Conservation (phyloP, 2,113 vertebrate genomes). For the Piliocolobus tephrosceles region DNA sequence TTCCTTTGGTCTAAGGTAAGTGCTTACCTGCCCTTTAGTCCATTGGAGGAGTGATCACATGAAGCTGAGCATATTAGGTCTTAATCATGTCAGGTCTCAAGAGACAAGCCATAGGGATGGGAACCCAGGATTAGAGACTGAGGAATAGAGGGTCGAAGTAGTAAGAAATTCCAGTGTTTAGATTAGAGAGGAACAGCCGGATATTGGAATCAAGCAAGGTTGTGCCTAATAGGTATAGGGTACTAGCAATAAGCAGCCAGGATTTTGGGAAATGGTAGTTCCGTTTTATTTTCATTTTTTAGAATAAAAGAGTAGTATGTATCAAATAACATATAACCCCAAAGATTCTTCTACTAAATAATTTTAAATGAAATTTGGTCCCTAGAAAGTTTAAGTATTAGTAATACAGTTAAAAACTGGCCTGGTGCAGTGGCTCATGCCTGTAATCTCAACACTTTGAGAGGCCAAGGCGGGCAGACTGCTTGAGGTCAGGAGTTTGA, state of each 20-base stretch:
- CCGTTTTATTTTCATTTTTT: constrained; percentile 41
- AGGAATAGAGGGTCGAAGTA: neutral
- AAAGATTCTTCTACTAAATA: neutral
- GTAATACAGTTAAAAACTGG: neutral
- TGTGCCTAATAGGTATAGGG: neutral
- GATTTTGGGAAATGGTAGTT: neutral
- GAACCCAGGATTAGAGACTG: neutral
- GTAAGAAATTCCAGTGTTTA: neutral
- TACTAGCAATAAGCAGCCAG: neutral
- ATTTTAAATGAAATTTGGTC: constrained; percentile 42
- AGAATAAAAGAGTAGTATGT: neutral
- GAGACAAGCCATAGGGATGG: neutral
- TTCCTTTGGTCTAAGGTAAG: neutral
- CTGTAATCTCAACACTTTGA: no score
- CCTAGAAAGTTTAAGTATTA: constrained; percentile 36
- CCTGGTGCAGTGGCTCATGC: neutral
- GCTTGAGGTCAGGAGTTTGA: no score
- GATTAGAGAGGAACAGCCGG: neutral
- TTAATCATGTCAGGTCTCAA: neutral
- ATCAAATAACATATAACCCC: neutral
- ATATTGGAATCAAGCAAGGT: neutral
- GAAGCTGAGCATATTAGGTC: neutral
- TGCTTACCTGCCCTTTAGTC: neutral
- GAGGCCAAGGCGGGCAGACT: no score
- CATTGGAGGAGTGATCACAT: neutral